Conservation (phyloP, 2,888 invertebrate species). For the Labia minor region DNA sequence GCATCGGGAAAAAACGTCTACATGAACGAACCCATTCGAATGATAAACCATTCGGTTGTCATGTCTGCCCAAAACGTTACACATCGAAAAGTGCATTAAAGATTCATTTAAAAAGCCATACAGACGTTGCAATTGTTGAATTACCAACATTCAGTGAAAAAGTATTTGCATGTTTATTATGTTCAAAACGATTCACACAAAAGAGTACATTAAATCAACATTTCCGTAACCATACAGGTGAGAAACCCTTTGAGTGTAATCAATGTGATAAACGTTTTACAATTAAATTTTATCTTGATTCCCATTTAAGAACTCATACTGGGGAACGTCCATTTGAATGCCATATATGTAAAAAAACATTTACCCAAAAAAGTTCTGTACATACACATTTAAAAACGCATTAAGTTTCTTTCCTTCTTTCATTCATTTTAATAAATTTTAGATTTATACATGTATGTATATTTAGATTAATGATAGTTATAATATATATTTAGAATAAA, state of each 20-base stretch:
- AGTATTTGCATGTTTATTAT: background rate
- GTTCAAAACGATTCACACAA: background rate
- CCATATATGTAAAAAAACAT: slow-evolving; percentile 3
- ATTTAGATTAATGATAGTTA: no score
- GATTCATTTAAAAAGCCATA: background rate
- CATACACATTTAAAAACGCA: background rate
- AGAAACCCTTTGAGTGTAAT: background rate
- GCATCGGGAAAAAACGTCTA: background rate
- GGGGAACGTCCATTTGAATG: background rate
- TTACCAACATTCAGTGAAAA: background rate
- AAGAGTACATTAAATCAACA: background rate
- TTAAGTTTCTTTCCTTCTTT: background rate
- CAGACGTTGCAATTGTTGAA: background rate
- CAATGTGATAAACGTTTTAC: slow-evolving; percentile 7
- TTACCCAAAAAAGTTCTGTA: background rate
- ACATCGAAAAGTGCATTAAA: background rate
- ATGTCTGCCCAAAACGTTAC: background rate
- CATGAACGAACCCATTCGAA: background rate
- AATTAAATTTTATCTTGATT: background rate
- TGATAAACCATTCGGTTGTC: slow-evolving; percentile 1
- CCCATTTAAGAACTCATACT: background rate
- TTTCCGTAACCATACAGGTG: background rate
- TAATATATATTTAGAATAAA: no score
- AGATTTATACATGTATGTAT: background rate
- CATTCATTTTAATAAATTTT: background rate